Conservation (phyloP, 1,140 invertebrate species). For the Scaptomyza graminum region DNA sequence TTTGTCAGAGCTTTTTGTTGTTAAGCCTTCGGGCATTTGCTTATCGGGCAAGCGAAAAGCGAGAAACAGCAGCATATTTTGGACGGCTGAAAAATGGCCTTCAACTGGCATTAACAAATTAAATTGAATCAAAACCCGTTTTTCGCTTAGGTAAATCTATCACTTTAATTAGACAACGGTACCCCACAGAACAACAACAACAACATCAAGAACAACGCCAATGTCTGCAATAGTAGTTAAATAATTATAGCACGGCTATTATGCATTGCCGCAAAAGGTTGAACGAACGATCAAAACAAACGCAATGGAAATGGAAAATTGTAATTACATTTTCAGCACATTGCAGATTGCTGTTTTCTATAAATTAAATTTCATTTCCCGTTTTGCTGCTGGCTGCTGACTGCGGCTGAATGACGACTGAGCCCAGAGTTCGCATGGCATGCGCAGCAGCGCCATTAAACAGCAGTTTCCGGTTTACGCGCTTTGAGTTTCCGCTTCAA, state of each 20-base stretch:
- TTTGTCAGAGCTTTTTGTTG: constrained; percentile 23
- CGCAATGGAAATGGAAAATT: constrained; percentile 72
- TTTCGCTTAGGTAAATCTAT: constrained; percentile 58
- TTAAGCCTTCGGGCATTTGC: constrained; percentile 61
- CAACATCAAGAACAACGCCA: constrained; percentile 36
- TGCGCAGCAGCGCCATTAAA: constrained; percentile 79
- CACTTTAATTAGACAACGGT: constrained; percentile 69
- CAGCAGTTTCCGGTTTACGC: constrained; percentile 81
- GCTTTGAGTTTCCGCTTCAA: constrained; percentile 81
- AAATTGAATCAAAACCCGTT: constrained; percentile 51
- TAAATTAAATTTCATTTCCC: constrained; percentile 82
- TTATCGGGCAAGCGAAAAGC: constrained; percentile 45
- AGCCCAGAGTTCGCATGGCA: constrained; percentile 50
- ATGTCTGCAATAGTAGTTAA: constrained; percentile 41
- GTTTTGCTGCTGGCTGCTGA: constrained; percentile 22
- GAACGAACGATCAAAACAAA: constrained; percentile 39
- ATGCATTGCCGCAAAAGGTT: constrained; percentile 59
- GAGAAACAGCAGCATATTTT: constrained; percentile 12
- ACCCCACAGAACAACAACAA: background rate
- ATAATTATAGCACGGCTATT: constrained; percentile 57
- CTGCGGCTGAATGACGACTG: constrained; percentile 21
- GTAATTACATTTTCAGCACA: constrained; percentile 81
- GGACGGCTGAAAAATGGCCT: constrained; percentile 52
- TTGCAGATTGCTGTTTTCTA: constrained; percentile 64
- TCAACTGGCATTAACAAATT: constrained; percentile 59